Conservation (phyloP, 1,140 invertebrate genomes). For the Ceratina calcarata region DNA sequence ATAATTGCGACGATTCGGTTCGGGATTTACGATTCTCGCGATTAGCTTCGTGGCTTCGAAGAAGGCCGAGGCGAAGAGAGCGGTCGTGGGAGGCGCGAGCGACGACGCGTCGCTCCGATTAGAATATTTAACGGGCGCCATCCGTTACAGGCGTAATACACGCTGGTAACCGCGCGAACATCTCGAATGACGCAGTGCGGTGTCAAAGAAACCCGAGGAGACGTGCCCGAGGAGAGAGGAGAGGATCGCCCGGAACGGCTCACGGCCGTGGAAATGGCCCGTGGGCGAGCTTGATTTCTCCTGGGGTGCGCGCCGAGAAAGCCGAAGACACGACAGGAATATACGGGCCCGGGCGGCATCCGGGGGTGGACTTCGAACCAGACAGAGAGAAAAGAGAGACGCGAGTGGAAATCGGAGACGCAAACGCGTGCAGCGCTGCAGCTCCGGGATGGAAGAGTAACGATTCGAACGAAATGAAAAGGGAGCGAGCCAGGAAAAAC, state of each 20-base stretch:
- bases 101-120: conserved; percentile 22
- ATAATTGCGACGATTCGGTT: too few relatives aligned
- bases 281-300: conserved; percentile 72
- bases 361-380: too few relatives aligned
- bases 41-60: too few relatives aligned
- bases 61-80: background rate
- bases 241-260: conserved; percentile 55
- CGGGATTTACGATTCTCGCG: too few relatives aligned
- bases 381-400: background rate
- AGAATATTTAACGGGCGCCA: conserved; percentile 39
- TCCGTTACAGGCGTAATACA: conserved; percentile 14
- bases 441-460: background rate
- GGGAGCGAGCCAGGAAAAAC: background rate
- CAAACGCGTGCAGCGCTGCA: background rate
- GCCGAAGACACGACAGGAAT: conserved; percentile 34
- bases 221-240: conserved; percentile 1
- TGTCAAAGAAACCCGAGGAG: conserved; percentile 65
- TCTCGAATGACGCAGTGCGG: conserved; percentile 63
- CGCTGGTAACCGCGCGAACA: background rate
- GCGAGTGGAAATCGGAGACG: background rate
- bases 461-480: background rate
- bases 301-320: conserved; percentile 57
- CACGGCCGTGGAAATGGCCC: conserved; percentile 58
- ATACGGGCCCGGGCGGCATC: background rate
- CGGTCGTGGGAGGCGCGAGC: background rate